Evolutionary conservation across 2,888 invertebrate genomes (phyloP).

Genomic region (Ischnus inquisitorius): DNA sequence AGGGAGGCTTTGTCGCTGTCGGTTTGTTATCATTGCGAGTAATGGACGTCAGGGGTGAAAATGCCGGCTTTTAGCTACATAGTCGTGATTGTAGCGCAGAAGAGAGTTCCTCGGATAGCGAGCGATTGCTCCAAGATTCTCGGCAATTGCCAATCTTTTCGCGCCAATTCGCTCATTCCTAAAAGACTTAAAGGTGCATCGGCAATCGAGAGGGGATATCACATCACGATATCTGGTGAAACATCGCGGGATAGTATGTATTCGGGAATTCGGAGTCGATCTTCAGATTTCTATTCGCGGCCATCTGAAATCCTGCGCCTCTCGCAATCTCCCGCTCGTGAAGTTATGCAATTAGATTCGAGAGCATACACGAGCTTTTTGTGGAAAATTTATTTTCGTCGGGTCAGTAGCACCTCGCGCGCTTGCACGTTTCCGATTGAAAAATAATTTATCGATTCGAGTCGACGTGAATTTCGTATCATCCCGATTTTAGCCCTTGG

Average conservation of each 20-base stretch:
- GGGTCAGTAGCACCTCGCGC: conserved; percentile 15
- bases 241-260: neutral
- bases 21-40: conserved; percentile 11
- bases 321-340: neutral
- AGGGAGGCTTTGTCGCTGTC: conserved; percentile 59
- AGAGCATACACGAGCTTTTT: neutral
- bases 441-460: conserved; percentile 25
- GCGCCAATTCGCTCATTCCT: neutral
- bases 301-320: neutral
- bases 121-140: neutral
- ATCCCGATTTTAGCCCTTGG: neutral
- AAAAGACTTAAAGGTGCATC: neutral
- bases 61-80: neutral
- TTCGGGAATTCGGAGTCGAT: conserved; percentile 2
- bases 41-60: conserved; percentile 6
- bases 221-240: neutral
- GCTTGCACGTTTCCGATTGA: neutral
- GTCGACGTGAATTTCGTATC: neutral
- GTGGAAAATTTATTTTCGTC: conserved; percentile 40
- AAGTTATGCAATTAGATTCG: conserved; percentile 1
- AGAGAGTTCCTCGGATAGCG: neutral
- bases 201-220: conserved; percentile 4
- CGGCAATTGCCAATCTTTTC: conserved; percentile 20
- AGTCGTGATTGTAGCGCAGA: neutral
- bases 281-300: neutral